Percentiles rank a stretch among this genome's conserved stretches.
phyloP scores from a whole-genome alignment of 1,140 invertebrate genomes.

The Papilio machaon region DNA sequence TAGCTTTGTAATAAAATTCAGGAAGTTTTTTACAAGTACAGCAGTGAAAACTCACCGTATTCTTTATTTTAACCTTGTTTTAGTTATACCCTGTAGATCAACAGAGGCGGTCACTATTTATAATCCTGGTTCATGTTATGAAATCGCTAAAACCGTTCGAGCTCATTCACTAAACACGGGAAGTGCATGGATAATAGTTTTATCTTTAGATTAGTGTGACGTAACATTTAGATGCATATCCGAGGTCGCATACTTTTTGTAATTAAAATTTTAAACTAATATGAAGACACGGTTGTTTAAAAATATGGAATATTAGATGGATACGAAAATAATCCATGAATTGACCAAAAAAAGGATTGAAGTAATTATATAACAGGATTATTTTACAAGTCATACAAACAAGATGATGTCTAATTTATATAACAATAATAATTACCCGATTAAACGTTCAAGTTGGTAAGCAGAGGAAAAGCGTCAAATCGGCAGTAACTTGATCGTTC shows the following conservation, averaged over 20 bases:
- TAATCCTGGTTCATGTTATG: slow-evolving; percentile 8
- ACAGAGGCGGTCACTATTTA: neutral
- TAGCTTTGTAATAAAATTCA: neutral
- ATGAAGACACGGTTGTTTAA: no score
- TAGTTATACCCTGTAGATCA: neutral
- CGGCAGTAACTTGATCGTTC: slow-evolving; percentile 60
- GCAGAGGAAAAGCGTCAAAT: slow-evolving; percentile 43
- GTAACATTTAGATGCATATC: neutral
- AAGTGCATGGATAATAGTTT: slow-evolving; percentile 26
- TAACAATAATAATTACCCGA: slow-evolving; percentile 4
- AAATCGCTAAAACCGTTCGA: slow-evolving; percentile 9
- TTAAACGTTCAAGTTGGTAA: slow-evolving; percentile 6
- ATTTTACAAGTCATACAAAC: neutral
- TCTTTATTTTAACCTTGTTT: neutral
- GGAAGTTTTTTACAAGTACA: neutral
- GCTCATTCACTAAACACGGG: slow-evolving; percentile 23
- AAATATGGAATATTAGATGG: no score
- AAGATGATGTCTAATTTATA: neutral
- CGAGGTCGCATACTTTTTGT: neutral
- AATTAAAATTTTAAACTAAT: no score
- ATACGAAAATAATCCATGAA: no score
- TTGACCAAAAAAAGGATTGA: no score
- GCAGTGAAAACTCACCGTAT: neutral
- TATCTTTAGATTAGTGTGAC: slow-evolving; percentile 22
- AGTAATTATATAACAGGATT: no score